Base-by-base conservation (phyloP, 2,888 invertebrate genomes). In the Andrena hattorfiana region DNA sequence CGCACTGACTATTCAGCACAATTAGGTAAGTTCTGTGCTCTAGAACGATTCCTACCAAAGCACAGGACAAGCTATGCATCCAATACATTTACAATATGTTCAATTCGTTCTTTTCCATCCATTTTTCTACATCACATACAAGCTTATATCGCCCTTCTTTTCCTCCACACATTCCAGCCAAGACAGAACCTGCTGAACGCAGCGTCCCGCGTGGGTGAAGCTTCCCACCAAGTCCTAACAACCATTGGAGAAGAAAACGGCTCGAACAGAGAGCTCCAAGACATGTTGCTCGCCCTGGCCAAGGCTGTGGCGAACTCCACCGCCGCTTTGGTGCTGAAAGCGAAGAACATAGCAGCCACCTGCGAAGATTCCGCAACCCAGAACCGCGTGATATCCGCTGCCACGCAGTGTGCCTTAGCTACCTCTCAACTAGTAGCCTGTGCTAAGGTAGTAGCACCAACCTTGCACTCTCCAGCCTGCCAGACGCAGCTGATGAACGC, bases 241-340 rank as follows among this genome's bases (percentile, higher is more conserved):
- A 98, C 98, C 72, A 99, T 99, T 93, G 98, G 98, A 20, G 98
- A 98, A 91, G 98, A 98, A 81, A 97, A 97, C n/a, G 96, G 96
- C 16, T 96, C 97, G 85, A 97, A 97, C 93, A 96, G 97, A 89
- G 98, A 98, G 90, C 95, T 97, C 0, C 97, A 96, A 95, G 99
- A 99, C 89, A 97, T 98, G 94, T 96, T 99, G 0, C 95, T 99
- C 30, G 97, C 98, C 0, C 95, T 99, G 87, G 99, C 99, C 6
- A 99, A 99, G 94, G 98, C 98, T 0, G 99, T 99, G 42, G 99
- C 99, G 59, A 99, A 99, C 93, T 98, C 99, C 2, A 99, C 99
- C 0, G 99, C 99, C 0, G 98, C 98, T 0, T 94, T 99, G 70
- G 99, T 99, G 1, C 95, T 99, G 73, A 98, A 98, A 93, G 99